These are phyloP conservation scores for Hydrotaea diabolus DNA, from an alignment of 2,888 invertebrate genomes.

Conservation along the genomic window DNA sequence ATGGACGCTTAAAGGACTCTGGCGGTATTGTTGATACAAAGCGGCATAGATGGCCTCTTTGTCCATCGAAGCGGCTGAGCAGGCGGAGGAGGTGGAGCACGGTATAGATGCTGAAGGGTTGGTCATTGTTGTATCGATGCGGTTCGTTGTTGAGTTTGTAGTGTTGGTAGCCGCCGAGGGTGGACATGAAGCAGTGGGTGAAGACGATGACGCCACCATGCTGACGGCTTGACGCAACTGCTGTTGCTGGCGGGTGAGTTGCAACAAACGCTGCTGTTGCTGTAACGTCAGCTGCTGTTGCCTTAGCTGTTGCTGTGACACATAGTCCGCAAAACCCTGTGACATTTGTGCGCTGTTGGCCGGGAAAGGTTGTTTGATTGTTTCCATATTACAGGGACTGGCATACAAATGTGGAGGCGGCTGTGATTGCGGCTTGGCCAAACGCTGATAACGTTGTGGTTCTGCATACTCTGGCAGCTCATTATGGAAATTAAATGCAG, in stretches of 20 bases:
- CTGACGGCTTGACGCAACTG: slow-evolving; percentile 76
- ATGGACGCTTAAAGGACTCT: slow-evolving; percentile 73
- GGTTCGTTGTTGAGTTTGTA: slow-evolving; percentile 46
- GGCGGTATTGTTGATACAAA: slow-evolving; percentile 78
- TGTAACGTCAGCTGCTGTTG: slow-evolving; percentile 69
- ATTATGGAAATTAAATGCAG: slow-evolving; percentile 63
- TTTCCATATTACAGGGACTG: slow-evolving; percentile 52
- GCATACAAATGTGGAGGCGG: slow-evolving; percentile 80
- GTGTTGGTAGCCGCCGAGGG: no score
- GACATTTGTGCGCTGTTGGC: slow-evolving; percentile 51
- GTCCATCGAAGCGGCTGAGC: slow-evolving; percentile 68
- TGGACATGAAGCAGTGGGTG: neutral
- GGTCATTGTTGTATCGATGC: slow-evolving; percentile 55
- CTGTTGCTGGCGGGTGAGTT: slow-evolving; percentile 76
- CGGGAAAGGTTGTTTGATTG: slow-evolving; percentile 64
- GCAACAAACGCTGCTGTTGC: slow-evolving; percentile 76
- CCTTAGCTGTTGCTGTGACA: slow-evolving; percentile 70
- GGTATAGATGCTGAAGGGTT: slow-evolving; percentile 39
- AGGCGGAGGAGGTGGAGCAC: slow-evolving; percentile 53
- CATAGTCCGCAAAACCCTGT: slow-evolving; percentile 76
- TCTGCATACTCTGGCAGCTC: slow-evolving; percentile 79
- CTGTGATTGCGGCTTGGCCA: slow-evolving; percentile 81
- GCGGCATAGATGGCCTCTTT: slow-evolving; percentile 79
- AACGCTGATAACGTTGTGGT: slow-evolving; percentile 76
- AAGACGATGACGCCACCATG: slow-evolving; percentile 46